These are phyloP conservation scores for Apostichopus leukothele DNA, from an alignment of 53 echinoderm and acorn worm species.

Conservation along the genomic window DNA sequence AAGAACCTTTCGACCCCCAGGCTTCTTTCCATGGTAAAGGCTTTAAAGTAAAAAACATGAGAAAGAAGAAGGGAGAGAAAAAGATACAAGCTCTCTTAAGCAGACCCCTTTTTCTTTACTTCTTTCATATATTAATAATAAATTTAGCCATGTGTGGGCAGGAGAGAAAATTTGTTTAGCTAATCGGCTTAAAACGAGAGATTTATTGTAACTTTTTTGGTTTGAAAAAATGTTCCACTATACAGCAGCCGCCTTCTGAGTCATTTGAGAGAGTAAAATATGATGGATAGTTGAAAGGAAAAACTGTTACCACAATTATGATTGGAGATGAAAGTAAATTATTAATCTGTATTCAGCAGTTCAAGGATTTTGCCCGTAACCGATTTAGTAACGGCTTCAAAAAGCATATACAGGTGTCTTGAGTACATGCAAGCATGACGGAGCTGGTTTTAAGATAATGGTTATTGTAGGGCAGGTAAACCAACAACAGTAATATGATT, in stretches of 20 bases:
- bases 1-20: constrained; percentile 5
- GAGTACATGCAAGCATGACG: no score
- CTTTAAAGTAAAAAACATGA: constrained; percentile 12
- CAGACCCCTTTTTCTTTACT: not conserved
- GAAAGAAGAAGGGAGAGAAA: not conserved
- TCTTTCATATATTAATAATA: constrained; percentile 9
- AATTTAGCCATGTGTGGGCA: constrained; percentile 42
- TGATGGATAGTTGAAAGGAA: not conserved
- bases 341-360: not conserved
- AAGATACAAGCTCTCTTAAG: not conserved
- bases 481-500: no score
- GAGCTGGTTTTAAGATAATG: no score
- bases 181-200: constrained; percentile 8
- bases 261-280: not conserved
- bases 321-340: not conserved
- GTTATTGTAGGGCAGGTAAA: no score
- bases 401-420: no score
- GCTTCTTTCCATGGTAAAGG: not conserved
- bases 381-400: no score
- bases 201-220: not conserved
- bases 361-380: not conserved
- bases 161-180: constrained; percentile 36
- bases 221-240: not conserved
- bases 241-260: not conserved
- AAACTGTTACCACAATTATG: not conserved